Base-by-base conservation (phyloP, 37 sponge, comb jelly and placozoan genomes). In the Aphrocallistes beatrix region DNA sequence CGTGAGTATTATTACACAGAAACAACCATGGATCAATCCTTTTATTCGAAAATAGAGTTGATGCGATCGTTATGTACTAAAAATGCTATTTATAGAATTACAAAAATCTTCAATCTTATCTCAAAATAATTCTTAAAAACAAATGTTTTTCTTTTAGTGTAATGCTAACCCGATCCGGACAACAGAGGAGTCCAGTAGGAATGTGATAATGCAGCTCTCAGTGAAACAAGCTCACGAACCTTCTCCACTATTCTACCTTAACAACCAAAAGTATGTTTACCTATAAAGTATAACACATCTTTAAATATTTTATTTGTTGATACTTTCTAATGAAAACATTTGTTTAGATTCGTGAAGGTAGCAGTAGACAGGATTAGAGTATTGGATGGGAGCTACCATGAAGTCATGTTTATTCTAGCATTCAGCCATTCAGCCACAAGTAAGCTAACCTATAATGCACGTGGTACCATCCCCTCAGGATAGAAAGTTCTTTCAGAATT, bases 321-420 rank as follows among this genome's bases (percentile, higher is more conserved):
- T 75, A 47, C 13, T 47, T 47, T 17, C 17, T 47, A 47, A 21
- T 47, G 17, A 21, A 17, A 47, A 47, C 17, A 39, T 28, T 88
- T 82, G 0, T 82, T 82, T 86, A 47, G 83, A 51, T 90, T 94
- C 40, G 37, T 75, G 38, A 87, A 86, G 51, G 51, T 94, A 0
- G 87, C 39, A 36, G 93, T 92, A 6, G 89, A 84, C 51, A 42
- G 51, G 21, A 85, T 88, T 0, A 51, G 38, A 16, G 85, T 28
- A 37, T 19, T 90, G 23, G 85, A 86, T 51, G 87, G 85, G 0
- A 36, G 49, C 1, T 36, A 1, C 0, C 81, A 88, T 37, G 90
- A 88, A 0, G 85, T 91, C 9, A 50, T 91, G 82, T 91, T 86
- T 81, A 84, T 91, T 40, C 85, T 90, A 0, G 88, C 88, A 32